Conservation (phyloP, 2,888 invertebrate genomes). For the Agonopterix alstromeriana region DNA sequence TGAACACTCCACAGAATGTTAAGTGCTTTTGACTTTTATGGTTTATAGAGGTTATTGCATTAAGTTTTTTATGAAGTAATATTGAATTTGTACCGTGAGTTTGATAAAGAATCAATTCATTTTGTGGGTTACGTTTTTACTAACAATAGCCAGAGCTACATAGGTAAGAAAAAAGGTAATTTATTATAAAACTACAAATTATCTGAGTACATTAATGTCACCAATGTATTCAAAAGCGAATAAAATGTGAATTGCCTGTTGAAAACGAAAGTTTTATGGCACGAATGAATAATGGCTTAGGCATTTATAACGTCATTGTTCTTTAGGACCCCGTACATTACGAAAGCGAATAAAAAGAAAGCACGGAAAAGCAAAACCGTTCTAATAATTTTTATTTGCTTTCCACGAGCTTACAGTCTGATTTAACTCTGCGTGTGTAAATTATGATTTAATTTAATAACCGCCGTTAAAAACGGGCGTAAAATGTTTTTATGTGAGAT, state of each 20-base stretch:
- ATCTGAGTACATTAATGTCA: neutral
- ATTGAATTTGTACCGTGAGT: too few species aligned
- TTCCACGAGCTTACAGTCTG: constrained; percentile 62
- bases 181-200: too few species aligned
- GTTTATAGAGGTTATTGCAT: too few species aligned
- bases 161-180: too few species aligned
- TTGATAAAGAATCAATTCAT: too few species aligned
- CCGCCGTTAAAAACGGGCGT: constrained; percentile 58
- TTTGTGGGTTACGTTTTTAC: too few species aligned
- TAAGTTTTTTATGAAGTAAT: too few species aligned
- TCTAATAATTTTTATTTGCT: constrained; percentile 65
- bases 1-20: too few species aligned
- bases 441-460: constrained; percentile 74
- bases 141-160: too few species aligned
- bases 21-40: too few species aligned
- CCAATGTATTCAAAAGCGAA: constrained; percentile 39
- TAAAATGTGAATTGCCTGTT: constrained; percentile 26
- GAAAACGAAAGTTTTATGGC: constrained; percentile 42
- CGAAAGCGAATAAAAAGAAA: constrained; percentile 38
- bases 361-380: constrained; percentile 28
- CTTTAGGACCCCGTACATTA: constrained; percentile 39
- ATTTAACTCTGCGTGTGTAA: constrained; percentile 67
- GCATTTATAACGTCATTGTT: constrained; percentile 58
- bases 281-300: constrained; percentile 54
- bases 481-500: constrained; percentile 70